Evolutionary conservation across 1,140 invertebrate species (phyloP), one percentile per base, ranked within the genome.

Genomic region (Conus ventricosus): DNA sequence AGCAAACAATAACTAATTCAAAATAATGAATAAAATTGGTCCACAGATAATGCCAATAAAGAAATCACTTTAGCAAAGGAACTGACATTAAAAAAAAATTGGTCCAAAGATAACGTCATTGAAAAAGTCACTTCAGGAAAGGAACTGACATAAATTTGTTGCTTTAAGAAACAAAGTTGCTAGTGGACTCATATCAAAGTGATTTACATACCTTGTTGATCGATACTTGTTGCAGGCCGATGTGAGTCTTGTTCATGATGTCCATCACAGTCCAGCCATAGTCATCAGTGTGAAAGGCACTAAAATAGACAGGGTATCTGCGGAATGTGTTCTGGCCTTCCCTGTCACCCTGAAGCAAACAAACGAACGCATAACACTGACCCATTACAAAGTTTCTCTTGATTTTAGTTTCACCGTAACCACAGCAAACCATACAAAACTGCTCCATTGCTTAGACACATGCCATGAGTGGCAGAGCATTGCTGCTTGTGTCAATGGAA

Each of bases 171-270:
- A 39, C 39, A 39, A 39, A 39, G 39, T 3, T 39, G 39, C 39
- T 39, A 39, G 3, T 39, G 39, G 39, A 39, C 39, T 39, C 39
- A 39, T 39, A 3, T 39, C 39, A 39, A 39, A 39, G 39, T 39
- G 39, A 39, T 39, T 39, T 0, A 39, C 39, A 39, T 89, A 95
- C 95, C 93, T 95, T 92, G 84, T 95, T 94, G 92, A 95, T 98
- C 2, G 98, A 98, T n/a, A 99, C 97, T 96, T 99, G 98, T 95
- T 99, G 97, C 86, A 99, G 95, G 93, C 98, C 96, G 6, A 99
- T 92, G 96, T 99, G 98, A 25, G 98, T 98, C 95, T 99, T 99
- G 91, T 96, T 96, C 2, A 97, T 97, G 90, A 92, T 90, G 15
- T 96, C 97, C 95, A 99, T 95, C 87, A 98, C 95, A 0, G 98